These are phyloP conservation scores for Ochotona princeps DNA, from an alignment of 2,113 vertebrate genomes.

Conservation along the genomic window DNA sequence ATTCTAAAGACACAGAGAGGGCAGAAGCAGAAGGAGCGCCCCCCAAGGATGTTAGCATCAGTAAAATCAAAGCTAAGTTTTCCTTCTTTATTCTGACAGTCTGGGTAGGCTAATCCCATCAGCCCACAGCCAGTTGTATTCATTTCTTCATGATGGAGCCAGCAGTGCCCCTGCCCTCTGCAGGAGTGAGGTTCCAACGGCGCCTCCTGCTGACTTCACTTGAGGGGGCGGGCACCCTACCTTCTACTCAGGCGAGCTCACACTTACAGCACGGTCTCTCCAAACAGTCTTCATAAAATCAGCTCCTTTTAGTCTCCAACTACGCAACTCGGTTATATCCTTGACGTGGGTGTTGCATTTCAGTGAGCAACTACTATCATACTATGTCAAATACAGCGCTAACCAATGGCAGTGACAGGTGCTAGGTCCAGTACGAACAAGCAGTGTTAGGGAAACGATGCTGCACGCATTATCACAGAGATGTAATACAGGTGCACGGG, in stretches of 20 bases:
- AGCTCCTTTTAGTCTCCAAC: not conserved
- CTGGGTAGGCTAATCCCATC: not conserved
- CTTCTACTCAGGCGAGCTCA: not conserved
- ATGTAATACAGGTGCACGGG: accelerated
- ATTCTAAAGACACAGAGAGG: not conserved
- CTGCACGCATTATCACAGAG: not conserved
- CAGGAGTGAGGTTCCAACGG: not conserved
- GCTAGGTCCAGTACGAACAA: not conserved
- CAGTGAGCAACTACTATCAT: not conserved
- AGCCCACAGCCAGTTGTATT: not conserved
- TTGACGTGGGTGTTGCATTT: not conserved
- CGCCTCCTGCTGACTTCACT: not conserved
- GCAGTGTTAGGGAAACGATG: not conserved
- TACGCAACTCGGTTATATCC: not conserved
- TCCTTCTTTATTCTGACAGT: not conserved
- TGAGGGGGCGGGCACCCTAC: not conserved
- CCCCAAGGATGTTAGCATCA: not conserved
- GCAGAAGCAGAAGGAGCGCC: not conserved
- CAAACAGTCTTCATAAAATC: not conserved
- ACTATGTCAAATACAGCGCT: not conserved
- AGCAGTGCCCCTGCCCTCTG: not conserved
- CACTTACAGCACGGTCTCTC: not conserved
- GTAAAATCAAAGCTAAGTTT: not conserved
- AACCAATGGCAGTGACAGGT: not conserved
- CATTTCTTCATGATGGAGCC: not conserved